Percentiles rank a stretch among this genome's conserved stretches.
These are phyloP conservation scores for Mystacides longicornis DNA, from an alignment of 2,888 invertebrate species.

Conservation along the genomic window DNA sequence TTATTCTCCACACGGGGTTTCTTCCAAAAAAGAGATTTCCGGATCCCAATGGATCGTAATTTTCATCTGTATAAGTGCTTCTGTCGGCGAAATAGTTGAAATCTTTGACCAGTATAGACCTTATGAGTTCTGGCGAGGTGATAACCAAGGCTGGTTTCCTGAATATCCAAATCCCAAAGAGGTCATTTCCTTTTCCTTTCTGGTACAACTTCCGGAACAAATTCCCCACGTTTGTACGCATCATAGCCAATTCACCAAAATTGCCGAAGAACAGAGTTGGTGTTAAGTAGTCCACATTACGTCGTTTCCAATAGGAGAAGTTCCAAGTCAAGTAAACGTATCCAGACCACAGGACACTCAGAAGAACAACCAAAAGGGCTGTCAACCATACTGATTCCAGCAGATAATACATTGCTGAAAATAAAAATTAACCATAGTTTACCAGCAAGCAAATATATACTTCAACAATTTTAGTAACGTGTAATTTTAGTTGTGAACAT, in stretches of 20 bases:
- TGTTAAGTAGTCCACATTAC: constrained; percentile 29
- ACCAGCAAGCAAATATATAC: too few relatives aligned
- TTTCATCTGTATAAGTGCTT: constrained; percentile 28
- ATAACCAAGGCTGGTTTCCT: constrained; percentile 29
- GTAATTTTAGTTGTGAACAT: too few relatives aligned
- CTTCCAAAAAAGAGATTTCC: constrained; percentile 30
- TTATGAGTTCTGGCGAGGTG: constrained; percentile 30
- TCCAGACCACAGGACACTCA: background rate
- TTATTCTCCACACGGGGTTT: constrained; percentile 29
- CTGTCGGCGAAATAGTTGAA: constrained; percentile 30
- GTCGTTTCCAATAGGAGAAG: constrained; percentile 33
- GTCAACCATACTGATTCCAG: background rate
- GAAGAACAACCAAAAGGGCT: background rate
- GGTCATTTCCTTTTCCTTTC: constrained; percentile 15
- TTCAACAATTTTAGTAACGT: too few relatives aligned
- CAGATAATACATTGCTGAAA: too few relatives aligned
- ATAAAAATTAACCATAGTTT: too few relatives aligned
- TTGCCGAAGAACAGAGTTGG: constrained; percentile 34
- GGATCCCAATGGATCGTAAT: constrained; percentile 29
- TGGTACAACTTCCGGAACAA: constrained; percentile 24
- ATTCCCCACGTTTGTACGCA: constrained; percentile 18
- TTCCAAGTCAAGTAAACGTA: constrained; percentile 24
- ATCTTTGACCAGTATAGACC: constrained; percentile 31
- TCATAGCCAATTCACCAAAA: constrained; percentile 24
- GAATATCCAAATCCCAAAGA: constrained; percentile 29